Conservation (phyloP, 2,888 invertebrate genomes). For the Heteromurus nitidus region DNA sequence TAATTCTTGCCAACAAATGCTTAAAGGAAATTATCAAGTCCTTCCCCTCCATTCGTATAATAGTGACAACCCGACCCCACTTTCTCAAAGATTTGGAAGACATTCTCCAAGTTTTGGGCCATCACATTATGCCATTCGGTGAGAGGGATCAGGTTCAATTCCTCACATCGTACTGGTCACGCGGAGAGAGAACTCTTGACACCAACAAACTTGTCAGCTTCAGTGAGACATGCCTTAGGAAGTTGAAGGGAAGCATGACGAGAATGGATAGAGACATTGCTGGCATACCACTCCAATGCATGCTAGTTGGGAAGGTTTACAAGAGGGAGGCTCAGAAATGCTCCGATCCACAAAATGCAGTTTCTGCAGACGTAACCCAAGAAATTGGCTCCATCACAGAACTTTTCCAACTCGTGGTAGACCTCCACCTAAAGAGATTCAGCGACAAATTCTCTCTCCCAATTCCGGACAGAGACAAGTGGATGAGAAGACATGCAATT, state of each 20-base stretch:
- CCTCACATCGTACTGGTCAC: not conserved
- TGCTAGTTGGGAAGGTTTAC: not conserved
- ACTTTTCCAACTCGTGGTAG: not conserved
- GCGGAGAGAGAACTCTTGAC: no score
- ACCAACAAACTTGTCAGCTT: no score
- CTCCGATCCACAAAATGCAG: not conserved
- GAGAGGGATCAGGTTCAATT: not conserved
- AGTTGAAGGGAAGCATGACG: no score
- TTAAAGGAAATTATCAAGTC: not conserved
- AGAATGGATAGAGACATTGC: not conserved
- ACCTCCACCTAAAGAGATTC: not conserved
- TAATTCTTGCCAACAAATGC: not conserved
- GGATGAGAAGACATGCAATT: not conserved
- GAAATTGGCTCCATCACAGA: not conserved
- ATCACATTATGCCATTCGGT: not conserved
- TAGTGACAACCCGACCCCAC: not conserved
- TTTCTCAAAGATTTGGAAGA: not conserved
- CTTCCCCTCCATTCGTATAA: not conserved
- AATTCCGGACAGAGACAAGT: not conserved
- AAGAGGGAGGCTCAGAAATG: not conserved
- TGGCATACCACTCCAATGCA: not conserved
- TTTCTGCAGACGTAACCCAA: not conserved
- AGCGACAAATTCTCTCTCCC: not conserved
- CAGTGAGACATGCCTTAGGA: no score
- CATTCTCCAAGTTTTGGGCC: not conserved